Base-by-base conservation (phyloP, 2,797 vertebrate species). In the Dendrocincla fuliginosa region DNA sequence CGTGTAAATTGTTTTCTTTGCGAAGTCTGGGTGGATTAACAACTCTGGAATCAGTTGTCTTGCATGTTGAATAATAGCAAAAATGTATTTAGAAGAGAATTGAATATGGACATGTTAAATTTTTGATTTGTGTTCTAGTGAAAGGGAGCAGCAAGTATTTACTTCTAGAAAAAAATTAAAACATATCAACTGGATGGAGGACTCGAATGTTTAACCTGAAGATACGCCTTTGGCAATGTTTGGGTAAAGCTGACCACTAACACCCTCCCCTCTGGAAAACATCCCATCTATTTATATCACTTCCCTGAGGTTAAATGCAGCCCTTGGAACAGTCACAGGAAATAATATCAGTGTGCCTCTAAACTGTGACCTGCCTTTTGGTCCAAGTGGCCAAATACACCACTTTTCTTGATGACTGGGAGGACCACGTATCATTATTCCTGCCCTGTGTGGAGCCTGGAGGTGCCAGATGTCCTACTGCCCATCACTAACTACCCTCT, bases 261-360 rank as follows among this genome's bases (percentile, higher is more conserved):
- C 33, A 35, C 79, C 68, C 15, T 87, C 89, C 46, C n/a, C 18
- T 76, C 50, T 85, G 87, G 79, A 93, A 87, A 80, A 85, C 69
- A 89, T 78, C 50, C 4, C 4, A 1, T 61, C 61, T 92, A 44
- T 95, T 96, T 84, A n/a, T 91, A 46, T 68, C 46, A 2, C 69
- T 81, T 84, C 65, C 75, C 76, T 84, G 59, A 84, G 82, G 69
- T 75, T 88, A 92, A 94, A 83, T 87, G 65, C 42, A 86, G 83
- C 80, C 69, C 55, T 89, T 75, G 82, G 84, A 92, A 65, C 61
- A 44, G 61, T 52, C 49, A 13, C 53, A 91, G 84, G 87, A 92
- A 92, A 93, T 82, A 83, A 80, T 39, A 70, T 27, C 77, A 6
- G 0, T 17, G 55, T 79, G 52, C 63, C 56, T 76, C 67, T 59